Conservation (phyloP, 1,140 invertebrate species). For the Rhopalosiphum padi region DNA sequence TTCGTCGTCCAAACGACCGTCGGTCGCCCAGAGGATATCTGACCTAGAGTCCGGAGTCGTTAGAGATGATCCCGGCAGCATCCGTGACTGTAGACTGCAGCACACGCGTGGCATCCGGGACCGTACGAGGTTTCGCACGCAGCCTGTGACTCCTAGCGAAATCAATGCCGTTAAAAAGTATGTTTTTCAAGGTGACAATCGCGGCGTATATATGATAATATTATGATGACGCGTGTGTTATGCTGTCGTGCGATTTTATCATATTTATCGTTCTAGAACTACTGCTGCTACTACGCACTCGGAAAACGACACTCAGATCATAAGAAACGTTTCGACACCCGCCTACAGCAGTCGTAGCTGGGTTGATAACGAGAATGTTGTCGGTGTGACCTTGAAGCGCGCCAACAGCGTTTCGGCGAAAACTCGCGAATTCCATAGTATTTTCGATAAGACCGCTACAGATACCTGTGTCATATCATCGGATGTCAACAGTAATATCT, state of each 20-base stretch:
- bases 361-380: constrained; percentile 19
- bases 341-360: not conserved
- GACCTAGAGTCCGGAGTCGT: constrained; percentile 59
- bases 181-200: constrained; percentile 44
- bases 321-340: not conserved
- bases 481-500: constrained; percentile 20
- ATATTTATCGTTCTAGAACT: constrained; percentile 29
- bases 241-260: not conserved
- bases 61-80: not conserved
- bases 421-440: constrained; percentile 25
- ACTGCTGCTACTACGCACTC: not conserved
- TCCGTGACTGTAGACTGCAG: not conserved
- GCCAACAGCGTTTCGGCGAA: constrained; percentile 59
- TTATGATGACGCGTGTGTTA: not conserved
- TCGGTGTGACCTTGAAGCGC: constrained; percentile 60
- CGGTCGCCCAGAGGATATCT: constrained; percentile 60
- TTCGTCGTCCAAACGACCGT: constrained; percentile 22
- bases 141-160: constrained; percentile 73
- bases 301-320: not conserved
- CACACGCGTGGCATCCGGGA: constrained; percentile 2
- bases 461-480: not conserved
- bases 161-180: constrained; percentile 68
- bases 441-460: not conserved
- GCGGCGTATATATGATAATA: not conserved
- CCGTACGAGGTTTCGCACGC: constrained; percentile 66